phyloP scores from a whole-genome alignment of 2,797 vertebrate genomes.

The Poliocrania exsul region DNA sequence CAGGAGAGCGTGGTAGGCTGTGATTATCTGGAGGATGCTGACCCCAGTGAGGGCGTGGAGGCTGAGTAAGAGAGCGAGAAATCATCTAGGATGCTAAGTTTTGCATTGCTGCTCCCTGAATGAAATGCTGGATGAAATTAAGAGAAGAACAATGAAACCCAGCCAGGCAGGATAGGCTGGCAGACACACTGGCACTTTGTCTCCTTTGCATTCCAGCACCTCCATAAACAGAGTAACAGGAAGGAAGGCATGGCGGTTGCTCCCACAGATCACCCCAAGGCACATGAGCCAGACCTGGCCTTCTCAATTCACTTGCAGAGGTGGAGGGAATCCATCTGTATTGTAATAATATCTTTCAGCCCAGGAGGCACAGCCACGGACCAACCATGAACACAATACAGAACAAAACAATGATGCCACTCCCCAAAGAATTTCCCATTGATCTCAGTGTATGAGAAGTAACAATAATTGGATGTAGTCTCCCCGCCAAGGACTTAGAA shows the following conservation, averaged over 20 bases:
- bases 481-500: not conserved
- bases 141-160: not conserved
- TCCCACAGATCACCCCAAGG: not conserved
- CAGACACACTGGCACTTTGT: not conserved
- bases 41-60: accelerated
- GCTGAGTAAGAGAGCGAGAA: not conserved
- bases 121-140: not conserved
- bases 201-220: not conserved
- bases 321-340: not conserved
- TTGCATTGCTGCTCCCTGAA: not conserved
- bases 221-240: not conserved
- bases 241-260: not conserved
- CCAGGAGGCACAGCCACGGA: not conserved
- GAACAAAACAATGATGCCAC: not conserved
- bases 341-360: not conserved
- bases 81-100: not conserved
- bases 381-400: not conserved
- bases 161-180: not conserved
- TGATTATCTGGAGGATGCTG: not conserved
- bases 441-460: not conserved
- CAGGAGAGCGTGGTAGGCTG: not conserved
- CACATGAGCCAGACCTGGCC: not conserved
- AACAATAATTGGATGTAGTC: not conserved
- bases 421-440: not conserved
- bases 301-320: not conserved